phyloP scores from a whole-genome alignment of 2,113 vertebrate genomes.

The Lipophrys pholis region DNA sequence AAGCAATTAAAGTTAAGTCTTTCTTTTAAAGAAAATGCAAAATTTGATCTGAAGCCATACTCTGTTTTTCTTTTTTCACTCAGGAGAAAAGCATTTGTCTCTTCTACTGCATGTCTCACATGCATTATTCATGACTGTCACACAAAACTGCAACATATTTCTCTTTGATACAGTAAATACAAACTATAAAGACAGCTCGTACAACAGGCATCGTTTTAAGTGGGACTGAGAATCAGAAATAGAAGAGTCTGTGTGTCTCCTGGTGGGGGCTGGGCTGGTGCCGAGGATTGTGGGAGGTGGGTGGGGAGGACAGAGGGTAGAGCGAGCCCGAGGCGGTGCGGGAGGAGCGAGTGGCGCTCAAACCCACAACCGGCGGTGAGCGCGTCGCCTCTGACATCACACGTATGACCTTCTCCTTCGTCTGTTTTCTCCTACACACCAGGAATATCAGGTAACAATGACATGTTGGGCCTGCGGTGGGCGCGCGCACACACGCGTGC shows the following conservation, averaged over 20 bases:
- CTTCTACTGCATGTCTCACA: background rate
- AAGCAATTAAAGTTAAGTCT: background rate
- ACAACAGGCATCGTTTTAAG: slow-evolving; percentile 29
- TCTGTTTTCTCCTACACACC: slow-evolving; percentile 61
- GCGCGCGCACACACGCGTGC: slow-evolving; percentile 4
- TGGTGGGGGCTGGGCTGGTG: slow-evolving; percentile 49
- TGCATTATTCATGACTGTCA: slow-evolving; percentile 36
- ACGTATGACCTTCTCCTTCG: slow-evolving; percentile 66
- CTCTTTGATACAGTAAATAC: slow-evolving; percentile 31
- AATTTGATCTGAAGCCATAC: slow-evolving; percentile 2
- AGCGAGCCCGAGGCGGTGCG: slow-evolving; percentile 47
- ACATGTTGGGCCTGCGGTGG: slow-evolving; percentile 54
- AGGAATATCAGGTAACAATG: slow-evolving; percentile 72
- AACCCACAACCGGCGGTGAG: slow-evolving; percentile 56
- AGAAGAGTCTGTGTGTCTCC: slow-evolving; percentile 58
- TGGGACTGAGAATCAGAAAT: slow-evolving; percentile 59
- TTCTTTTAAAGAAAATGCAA: background rate
- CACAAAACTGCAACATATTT: background rate
- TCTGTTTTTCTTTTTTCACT: slow-evolving; percentile 3
- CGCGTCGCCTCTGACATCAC: slow-evolving; percentile 56
- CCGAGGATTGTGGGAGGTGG: slow-evolving; percentile 57
- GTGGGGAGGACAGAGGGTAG: slow-evolving; percentile 54
- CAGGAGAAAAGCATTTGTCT: slow-evolving; percentile 15
- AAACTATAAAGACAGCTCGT: background rate
- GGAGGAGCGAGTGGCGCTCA: slow-evolving; percentile 52